A percentile compares a stretch with the other conserved stretches of the same genome.
Evolutionary conservation across 30 jellyfish, hydroid and myxozoan genomes (phyloP).

Genomic region (Aurelia coerulea): DNA sequence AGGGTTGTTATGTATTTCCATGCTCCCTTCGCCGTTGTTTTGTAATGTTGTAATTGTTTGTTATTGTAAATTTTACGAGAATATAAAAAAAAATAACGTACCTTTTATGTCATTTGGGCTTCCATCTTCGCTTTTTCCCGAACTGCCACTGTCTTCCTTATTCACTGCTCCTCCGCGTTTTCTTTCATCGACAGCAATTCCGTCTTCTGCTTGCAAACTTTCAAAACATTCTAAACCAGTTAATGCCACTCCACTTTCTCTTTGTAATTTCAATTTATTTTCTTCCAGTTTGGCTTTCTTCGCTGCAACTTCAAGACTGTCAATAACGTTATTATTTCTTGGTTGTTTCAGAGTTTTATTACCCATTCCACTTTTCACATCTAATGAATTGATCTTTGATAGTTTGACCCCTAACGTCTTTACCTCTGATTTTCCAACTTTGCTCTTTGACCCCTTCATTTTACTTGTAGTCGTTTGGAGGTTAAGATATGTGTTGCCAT

Average conservation of each 20-base stretch:
- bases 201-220: slow-evolving; percentile 42
- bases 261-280: slow-evolving; percentile 7
- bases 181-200: background rate
- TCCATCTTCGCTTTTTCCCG: background rate
- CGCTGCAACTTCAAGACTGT: background rate
- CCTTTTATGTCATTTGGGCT: background rate
- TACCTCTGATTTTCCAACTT: slow-evolving; percentile 10
- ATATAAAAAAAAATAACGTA: background rate
- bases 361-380: slow-evolving; percentile 10
- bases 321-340: background rate
- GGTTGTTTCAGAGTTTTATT: background rate
- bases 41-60: too few relatives aligned
- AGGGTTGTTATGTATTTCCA: too few relatives aligned
- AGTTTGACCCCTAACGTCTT: background rate
- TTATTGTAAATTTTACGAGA: too few relatives aligned
- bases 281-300: background rate
- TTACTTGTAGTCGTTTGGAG: background rate
- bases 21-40: too few relatives aligned
- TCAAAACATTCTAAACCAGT: slow-evolving; percentile 73
- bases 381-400: background rate
- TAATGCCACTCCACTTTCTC: slow-evolving; percentile 43
- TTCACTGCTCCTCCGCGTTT: background rate
- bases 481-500: background rate
- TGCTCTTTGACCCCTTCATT: slow-evolving; percentile 19
- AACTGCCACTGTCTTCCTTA: background rate